phyloP scores from a whole-genome alignment of 92 coral and sea anemone species.

The Micromussa lordhowensis region DNA sequence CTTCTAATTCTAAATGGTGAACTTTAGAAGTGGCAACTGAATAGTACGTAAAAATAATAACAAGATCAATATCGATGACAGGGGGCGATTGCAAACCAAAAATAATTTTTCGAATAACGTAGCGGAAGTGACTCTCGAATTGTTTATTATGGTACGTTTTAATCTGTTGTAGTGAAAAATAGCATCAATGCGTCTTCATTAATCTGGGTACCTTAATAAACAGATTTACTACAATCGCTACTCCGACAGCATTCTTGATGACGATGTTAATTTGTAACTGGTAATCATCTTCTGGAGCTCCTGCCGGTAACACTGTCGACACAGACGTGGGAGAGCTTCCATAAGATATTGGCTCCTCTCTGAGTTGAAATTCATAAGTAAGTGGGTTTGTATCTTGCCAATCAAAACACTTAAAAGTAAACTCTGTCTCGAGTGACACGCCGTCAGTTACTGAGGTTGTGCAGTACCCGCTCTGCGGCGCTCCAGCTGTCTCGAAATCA shows the following conservation, averaged over 20 bases:
- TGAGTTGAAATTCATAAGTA: slow-evolving; percentile 22
- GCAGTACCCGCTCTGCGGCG: slow-evolving; percentile 34
- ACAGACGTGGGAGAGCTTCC: slow-evolving; percentile 36
- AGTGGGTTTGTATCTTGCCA: slow-evolving; percentile 28
- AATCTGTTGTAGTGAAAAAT: too few species aligned
- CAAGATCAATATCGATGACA: too few species aligned
- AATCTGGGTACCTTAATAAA: slow-evolving; percentile 9
- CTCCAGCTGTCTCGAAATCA: slow-evolving; percentile 30
- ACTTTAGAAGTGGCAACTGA: too few species aligned
- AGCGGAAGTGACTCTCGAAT: too few species aligned
- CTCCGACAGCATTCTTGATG: slow-evolving; percentile 26
- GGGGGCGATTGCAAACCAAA: too few species aligned
- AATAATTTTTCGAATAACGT: too few species aligned
- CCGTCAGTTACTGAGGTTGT: slow-evolving; percentile 12
- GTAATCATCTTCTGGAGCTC: slow-evolving; percentile 4
- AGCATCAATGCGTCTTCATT: too few species aligned
- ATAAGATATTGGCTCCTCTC: slow-evolving; percentile 21
- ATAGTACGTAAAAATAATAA: too few species aligned
- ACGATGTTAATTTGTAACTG: background rate
- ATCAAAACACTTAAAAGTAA: slow-evolving; percentile 19
- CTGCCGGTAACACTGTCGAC: slow-evolving; percentile 18
- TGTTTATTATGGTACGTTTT: too few species aligned
- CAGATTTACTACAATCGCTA: background rate
- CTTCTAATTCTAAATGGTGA: too few species aligned
- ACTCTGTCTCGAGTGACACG: slow-evolving; percentile 33